Evolutionary conservation across 30 jellyfish, hydroid and myxozoan species (phyloP).

Genomic region (Turritopsis dohrnii): DNA sequence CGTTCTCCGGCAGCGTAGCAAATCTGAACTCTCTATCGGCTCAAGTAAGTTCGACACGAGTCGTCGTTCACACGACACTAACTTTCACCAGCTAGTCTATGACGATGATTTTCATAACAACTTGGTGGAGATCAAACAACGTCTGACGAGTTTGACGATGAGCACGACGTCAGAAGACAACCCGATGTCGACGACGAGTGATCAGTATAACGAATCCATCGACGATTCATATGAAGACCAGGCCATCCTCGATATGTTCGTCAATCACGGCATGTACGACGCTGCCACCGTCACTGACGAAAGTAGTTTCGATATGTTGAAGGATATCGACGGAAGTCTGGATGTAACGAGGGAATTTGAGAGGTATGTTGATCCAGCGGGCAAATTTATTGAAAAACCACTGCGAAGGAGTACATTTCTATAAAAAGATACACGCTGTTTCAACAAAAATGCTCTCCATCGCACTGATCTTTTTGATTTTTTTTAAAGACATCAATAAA

Average conservation of each 20-base stretch:
- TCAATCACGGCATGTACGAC: constrained; percentile 1
- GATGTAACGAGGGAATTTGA: neutral
- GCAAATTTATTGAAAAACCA: no score
- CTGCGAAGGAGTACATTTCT: no score
- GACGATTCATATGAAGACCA: constrained; percentile 28
- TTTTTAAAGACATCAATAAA: no score
- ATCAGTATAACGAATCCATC: constrained; percentile 21
- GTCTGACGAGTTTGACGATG: neutral
- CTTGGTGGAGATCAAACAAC: neutral
- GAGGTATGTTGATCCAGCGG: no score
- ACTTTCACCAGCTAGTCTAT: neutral
- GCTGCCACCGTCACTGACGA: constrained; percentile 8
- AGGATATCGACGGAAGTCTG: neutral
- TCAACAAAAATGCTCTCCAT: no score
- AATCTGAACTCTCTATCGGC: neutral
- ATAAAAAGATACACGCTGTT: no score
- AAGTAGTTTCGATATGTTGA: neutral
- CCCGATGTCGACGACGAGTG: neutral
- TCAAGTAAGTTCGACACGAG: neutral
- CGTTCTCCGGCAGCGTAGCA: constrained; percentile 14
- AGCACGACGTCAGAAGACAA: neutral
- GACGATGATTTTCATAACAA: neutral
- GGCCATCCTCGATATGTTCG: constrained; percentile 17
- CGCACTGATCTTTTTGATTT: no score
- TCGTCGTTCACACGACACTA: constrained; percentile 8